Evolutionary conservation across 2,888 invertebrate species (phyloP).

Genomic region (Zeuzera pyrina): DNA sequence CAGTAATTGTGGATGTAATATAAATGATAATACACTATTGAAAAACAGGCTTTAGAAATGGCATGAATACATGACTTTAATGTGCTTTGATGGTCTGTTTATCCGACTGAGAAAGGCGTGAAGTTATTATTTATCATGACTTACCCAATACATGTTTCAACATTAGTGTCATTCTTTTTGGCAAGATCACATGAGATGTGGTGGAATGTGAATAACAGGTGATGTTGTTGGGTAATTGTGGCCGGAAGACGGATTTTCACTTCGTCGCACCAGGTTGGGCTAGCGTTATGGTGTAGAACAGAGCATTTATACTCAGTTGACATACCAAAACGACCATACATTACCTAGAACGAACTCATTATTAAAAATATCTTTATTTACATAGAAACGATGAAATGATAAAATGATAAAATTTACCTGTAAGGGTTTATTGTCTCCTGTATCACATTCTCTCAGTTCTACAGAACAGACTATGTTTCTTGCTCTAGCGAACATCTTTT

Average conservation of each 20-base stretch:
- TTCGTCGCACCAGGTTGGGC: constrained; percentile 94
- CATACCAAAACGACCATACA: constrained; percentile 62
- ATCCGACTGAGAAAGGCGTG: no score
- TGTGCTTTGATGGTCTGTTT: no score
- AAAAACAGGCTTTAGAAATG: not conserved
- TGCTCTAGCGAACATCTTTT: constrained; percentile 92
- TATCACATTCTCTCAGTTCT: constrained; percentile 89
- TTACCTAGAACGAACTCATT: constrained; percentile 31
- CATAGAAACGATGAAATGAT: not conserved
- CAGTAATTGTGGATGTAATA: not conserved
- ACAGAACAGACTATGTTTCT: constrained; percentile 94
- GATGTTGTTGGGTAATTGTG: constrained; percentile 88
- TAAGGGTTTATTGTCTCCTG: constrained; percentile 71
- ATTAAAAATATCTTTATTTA: constrained; percentile 5
- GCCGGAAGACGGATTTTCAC: constrained; percentile 93
- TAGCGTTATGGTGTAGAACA: constrained; percentile 91
- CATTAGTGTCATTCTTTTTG: constrained; percentile 82
- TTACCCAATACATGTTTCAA: constrained; percentile 88
- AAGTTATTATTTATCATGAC: no score
- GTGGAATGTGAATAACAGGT: constrained; percentile 94
- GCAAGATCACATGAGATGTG: constrained; percentile 95
- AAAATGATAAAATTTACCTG: constrained; percentile 70
- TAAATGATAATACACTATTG: not conserved
- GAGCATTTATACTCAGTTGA: constrained; percentile 81
- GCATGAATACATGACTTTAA: no score